Conservation (phyloP, 2,888 invertebrate genomes). For the Scaeva pyrastri region DNA sequence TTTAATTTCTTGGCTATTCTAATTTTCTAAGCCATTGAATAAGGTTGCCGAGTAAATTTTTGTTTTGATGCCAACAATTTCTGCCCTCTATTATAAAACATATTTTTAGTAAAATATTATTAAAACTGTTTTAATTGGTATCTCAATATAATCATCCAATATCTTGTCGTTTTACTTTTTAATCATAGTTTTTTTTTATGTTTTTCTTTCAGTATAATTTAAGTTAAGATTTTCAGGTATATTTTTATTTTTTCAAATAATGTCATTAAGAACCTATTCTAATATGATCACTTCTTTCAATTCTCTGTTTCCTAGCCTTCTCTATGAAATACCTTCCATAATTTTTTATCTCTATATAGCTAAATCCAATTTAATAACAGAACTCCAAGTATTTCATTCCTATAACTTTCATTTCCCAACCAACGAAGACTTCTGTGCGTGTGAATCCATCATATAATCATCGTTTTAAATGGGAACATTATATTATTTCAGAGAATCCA, state of each 20-base stretch:
- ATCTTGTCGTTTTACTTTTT: constrained; percentile 26
- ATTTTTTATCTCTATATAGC: constrained; percentile 21
- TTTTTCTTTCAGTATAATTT: too few species aligned
- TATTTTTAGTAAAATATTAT: too few species aligned
- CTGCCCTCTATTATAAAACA: too few species aligned
- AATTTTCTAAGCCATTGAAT: too few species aligned
- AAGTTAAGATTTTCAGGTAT: neutral
- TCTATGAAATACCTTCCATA: constrained; percentile 47
- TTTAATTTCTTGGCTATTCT: too few species aligned
- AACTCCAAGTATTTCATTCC: constrained; percentile 27
- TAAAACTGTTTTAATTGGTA: too few species aligned
- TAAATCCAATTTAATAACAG: constrained; percentile 29
- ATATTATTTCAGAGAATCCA: constrained; percentile 14
- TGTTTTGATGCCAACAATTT: too few species aligned
- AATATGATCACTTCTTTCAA: constrained; percentile 46
- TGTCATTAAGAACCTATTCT: constrained; percentile 6
- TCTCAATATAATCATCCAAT: neutral
- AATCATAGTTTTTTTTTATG: neutral
- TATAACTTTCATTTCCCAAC: constrained; percentile 55
- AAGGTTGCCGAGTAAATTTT: too few species aligned
- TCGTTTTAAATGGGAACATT: constrained; percentile 20
- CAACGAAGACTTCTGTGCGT: constrained; percentile 43
- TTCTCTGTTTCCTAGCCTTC: constrained; percentile 49
- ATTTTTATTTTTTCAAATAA: constrained; percentile 10
- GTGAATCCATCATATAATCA: constrained; percentile 45